These are phyloP conservation scores for Sebastes diploproa DNA, from an alignment of 2,797 vertebrate species.

Conservation along the genomic window DNA sequence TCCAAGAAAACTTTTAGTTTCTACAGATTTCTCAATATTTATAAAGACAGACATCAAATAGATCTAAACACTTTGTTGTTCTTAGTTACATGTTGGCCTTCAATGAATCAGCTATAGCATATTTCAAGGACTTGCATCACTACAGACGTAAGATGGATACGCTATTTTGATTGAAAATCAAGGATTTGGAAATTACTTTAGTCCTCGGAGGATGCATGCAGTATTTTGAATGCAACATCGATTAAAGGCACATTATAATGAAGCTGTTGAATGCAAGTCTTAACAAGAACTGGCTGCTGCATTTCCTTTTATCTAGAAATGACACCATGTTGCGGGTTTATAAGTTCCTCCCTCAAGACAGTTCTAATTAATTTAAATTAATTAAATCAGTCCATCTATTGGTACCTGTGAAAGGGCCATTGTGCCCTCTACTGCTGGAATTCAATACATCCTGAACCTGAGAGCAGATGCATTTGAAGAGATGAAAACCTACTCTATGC, in stretches of 20 bases:
- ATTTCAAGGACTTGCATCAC: constrained; percentile 67
- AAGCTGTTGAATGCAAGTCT: background rate
- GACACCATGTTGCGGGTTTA: background rate
- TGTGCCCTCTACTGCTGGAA: constrained; percentile 43
- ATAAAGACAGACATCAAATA: constrained; percentile 33
- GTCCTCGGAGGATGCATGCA: constrained; percentile 23
- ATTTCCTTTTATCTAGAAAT: background rate
- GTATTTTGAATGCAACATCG: constrained; percentile 23
- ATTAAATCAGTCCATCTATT: constrained; percentile 27
- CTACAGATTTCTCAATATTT: constrained; percentile 18
- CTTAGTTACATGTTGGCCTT: constrained; percentile 30
- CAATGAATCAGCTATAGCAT: constrained; percentile 38
- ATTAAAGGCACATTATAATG: constrained; percentile 3
- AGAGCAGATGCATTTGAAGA: background rate
- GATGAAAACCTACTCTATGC: background rate
- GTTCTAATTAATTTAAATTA: constrained; percentile 23
- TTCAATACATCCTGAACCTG: constrained; percentile 15
- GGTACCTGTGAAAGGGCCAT: constrained; percentile 27
- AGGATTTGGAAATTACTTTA: constrained; percentile 26
- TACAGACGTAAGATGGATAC: constrained; percentile 35
- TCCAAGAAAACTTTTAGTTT: constrained; percentile 5
- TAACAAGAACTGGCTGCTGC: background rate
- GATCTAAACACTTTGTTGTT: constrained; percentile 22
- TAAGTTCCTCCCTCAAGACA: background rate
- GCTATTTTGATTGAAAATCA: constrained; percentile 53